Evolutionary conservation across 1,140 invertebrate genomes (phyloP).

Genomic region (Bombus difficillimus): DNA sequence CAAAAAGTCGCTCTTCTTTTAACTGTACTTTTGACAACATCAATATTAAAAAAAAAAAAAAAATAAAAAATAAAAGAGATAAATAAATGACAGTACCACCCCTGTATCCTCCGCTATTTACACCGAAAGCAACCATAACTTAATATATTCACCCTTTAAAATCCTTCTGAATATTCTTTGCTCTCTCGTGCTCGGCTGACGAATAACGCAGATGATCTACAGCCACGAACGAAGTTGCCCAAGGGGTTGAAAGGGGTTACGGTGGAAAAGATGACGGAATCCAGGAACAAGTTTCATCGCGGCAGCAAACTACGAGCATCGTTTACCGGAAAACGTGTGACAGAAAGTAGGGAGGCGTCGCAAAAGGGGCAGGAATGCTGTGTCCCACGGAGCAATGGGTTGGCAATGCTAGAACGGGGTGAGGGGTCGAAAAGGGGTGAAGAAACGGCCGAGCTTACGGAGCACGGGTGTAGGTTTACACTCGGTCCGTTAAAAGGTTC

Average conservation of each 20-base stretch:
- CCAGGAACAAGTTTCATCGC: constrained; percentile 56
- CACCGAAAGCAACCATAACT: not conserved
- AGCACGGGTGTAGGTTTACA: constrained; percentile 40
- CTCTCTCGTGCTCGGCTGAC: constrained; percentile 8
- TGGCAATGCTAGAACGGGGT: not conserved
- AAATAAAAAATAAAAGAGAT: too few relatives aligned
- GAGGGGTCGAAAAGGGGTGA: not conserved
- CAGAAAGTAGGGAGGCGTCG: constrained; percentile 35
- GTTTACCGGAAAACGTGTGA: constrained; percentile 45
- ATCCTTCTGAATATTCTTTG: not conserved
- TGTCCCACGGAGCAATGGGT: not conserved
- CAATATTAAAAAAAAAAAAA: not conserved
- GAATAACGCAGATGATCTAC: constrained; percentile 45
- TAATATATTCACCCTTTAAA: not conserved
- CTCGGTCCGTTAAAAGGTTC: constrained; percentile 44
- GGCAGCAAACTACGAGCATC: constrained; percentile 49
- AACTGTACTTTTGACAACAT: not conserved
- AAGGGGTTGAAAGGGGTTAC: not conserved
- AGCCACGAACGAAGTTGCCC: not conserved
- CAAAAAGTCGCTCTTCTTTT: not conserved
- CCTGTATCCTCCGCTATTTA: not conserved
- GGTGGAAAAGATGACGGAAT: constrained; percentile 17
- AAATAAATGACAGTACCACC: not conserved
- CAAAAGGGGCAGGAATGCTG: not conserved
- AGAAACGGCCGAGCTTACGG: constrained; percentile 9